These are phyloP conservation scores for Hyles vespertilio DNA, from an alignment of 1,140 invertebrate genomes.

Conservation along the genomic window DNA sequence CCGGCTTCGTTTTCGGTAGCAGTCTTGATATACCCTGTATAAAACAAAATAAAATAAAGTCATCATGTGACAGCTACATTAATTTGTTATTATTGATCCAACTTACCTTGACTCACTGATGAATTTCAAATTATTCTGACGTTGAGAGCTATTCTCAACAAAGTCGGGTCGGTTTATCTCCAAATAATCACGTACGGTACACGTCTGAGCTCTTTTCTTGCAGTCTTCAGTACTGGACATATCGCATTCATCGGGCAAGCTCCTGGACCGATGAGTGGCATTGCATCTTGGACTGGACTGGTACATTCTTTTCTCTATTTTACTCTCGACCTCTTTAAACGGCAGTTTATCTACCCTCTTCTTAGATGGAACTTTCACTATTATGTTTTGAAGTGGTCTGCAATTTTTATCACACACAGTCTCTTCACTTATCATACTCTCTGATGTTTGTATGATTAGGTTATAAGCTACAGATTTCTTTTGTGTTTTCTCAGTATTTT, in stretches of 20 bases:
- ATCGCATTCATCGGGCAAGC: conserved; percentile 50
- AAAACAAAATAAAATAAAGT: too few species aligned
- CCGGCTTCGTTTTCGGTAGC: too few species aligned
- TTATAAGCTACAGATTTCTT: conserved; percentile 70
- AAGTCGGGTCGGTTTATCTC: conserved; percentile 67
- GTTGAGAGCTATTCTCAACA: conserved; percentile 41
- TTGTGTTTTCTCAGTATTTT: conserved; percentile 42
- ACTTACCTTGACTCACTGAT: conserved; percentile 59
- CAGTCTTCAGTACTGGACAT: conserved; percentile 51
- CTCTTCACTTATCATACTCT: conserved; percentile 61
- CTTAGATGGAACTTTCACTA: conserved; percentile 50
- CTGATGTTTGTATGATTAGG: conserved; percentile 65
- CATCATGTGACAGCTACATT: too few species aligned
- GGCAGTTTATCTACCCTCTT: conserved; percentile 34
- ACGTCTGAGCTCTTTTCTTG: conserved; percentile 30
- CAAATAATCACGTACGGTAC: conserved; percentile 63
- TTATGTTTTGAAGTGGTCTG: conserved; percentile 50
- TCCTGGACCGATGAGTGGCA: conserved; percentile 33
- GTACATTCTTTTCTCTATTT: conserved; percentile 42
- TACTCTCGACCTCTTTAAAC: conserved; percentile 46
- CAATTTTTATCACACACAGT: conserved; percentile 22
- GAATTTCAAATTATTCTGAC: conserved; percentile 55
- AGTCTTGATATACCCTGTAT: too few species aligned
- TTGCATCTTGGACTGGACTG: conserved; percentile 24
- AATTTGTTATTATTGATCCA: too few species aligned